phyloP scores from a whole-genome alignment of 2,797 vertebrate genomes.

The Dromococcyx pavoninus region DNA sequence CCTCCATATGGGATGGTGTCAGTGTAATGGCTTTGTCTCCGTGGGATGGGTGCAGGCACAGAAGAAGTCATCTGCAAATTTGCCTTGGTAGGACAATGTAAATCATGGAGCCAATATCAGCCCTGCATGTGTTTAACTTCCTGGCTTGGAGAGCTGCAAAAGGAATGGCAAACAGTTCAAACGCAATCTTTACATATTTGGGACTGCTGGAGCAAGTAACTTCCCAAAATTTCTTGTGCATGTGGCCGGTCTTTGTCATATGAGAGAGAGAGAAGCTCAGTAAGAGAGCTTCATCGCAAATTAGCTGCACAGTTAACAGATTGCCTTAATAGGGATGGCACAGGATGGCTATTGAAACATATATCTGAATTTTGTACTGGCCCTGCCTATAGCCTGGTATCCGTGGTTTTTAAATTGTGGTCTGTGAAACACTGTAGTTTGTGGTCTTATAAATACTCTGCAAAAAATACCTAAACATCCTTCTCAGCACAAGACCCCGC shows the following conservation, averaged over 20 bases:
- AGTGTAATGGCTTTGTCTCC: fast-evolving
- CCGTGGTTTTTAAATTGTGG: background rate
- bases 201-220: background rate
- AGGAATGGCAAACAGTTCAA: background rate
- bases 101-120: background rate
- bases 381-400: background rate
- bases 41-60: fast-evolving
- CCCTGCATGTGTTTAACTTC: background rate
- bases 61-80: background rate
- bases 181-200: background rate
- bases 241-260: background rate
- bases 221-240: background rate
- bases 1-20: background rate
- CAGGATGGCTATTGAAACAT: background rate
- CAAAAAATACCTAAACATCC: fast-evolving
- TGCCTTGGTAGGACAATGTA: background rate
- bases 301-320: background rate
- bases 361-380: background rate
- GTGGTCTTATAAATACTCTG: background rate
- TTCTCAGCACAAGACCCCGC: background rate
- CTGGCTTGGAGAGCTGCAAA: background rate
- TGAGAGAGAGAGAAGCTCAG: too few species aligned
- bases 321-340: background rate
- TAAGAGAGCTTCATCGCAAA: fast-evolving
- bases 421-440: background rate